phyloP scores from a whole-genome alignment of 2,888 invertebrate genomes.

The Nomada fabriciana region DNA sequence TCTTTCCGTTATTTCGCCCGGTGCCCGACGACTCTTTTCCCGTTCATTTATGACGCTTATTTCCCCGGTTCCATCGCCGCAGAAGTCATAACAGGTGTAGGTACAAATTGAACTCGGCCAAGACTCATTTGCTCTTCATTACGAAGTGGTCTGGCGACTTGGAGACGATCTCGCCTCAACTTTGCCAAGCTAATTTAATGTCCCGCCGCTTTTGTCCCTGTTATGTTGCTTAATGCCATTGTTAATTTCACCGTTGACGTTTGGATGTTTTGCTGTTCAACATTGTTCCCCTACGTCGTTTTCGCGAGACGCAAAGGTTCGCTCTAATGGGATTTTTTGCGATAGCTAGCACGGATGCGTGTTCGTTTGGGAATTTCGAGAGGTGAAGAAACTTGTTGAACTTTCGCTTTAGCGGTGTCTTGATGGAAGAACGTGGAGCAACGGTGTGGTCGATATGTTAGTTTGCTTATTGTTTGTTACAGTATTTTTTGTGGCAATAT shows the following conservation, averaged over 20 bases:
- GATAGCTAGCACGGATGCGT: neutral
- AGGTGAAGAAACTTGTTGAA: neutral
- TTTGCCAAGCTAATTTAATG: constrained; percentile 49
- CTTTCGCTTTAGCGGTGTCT: neutral
- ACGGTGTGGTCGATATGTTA: too few relatives aligned
- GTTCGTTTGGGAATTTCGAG: neutral
- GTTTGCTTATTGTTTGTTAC: too few relatives aligned
- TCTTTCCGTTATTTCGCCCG: constrained; percentile 4
- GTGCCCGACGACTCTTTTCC: neutral
- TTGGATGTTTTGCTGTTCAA: neutral
- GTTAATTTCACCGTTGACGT: constrained; percentile 31
- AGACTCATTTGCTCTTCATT: constrained; percentile 56
- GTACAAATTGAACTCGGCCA: constrained; percentile 50
- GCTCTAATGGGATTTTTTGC: neutral
- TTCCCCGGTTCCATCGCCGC: constrained; percentile 11
- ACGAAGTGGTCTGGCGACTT: constrained; percentile 29
- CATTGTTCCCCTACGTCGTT: neutral
- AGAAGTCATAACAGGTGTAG: constrained; percentile 46
- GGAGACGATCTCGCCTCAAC: constrained; percentile 18
- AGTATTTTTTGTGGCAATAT: too few relatives aligned
- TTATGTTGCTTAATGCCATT: constrained; percentile 40
- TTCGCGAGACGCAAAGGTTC: neutral
- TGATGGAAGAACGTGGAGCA: neutral
- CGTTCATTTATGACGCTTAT: constrained; percentile 41
- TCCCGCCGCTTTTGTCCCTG: constrained; percentile 16